Conservation (phyloP, 2,113 vertebrate genomes). For the Alligator mississippiensis region DNA sequence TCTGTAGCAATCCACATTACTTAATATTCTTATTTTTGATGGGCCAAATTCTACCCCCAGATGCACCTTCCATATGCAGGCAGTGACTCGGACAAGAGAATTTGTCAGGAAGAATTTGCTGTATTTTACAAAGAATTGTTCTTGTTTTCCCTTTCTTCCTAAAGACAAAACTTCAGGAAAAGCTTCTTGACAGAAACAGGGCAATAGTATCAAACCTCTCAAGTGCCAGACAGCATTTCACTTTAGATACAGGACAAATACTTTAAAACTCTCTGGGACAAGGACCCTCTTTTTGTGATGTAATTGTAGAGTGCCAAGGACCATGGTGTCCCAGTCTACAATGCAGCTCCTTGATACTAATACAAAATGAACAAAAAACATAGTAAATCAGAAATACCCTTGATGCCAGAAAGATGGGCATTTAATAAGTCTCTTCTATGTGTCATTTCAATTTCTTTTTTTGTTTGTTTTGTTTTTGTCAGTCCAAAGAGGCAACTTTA, state of each 20-base stretch:
- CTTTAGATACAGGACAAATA: neutral
- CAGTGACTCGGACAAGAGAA: neutral
- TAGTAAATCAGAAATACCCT: too few relatives aligned
- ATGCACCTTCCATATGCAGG: neutral
- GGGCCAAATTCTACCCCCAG: neutral
- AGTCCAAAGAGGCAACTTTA: neutral
- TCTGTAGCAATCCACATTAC: neutral
- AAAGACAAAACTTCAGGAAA: neutral
- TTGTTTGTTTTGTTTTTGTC: neutral
- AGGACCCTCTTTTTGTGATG: neutral
- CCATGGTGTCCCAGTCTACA: neutral
- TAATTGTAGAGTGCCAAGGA: neutral
- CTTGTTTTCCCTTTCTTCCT: neutral
- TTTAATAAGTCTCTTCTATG: neutral
- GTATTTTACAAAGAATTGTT: neutral
- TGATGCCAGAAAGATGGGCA: neutral
- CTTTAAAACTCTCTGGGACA: neutral
- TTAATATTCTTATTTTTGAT: neutral
- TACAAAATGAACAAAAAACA: neutral
- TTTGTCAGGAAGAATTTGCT: accelerated
- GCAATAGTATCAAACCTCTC: neutral
- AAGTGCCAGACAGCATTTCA: neutral
- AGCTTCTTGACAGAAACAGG: neutral
- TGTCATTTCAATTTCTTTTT: neutral
- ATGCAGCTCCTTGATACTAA: neutral